A percentile compares a stretch with the other conserved stretches of the same genome.
Evolutionary conservation across 2,888 invertebrate species (phyloP).

Genomic region (Tachystola acroxantha): DNA sequence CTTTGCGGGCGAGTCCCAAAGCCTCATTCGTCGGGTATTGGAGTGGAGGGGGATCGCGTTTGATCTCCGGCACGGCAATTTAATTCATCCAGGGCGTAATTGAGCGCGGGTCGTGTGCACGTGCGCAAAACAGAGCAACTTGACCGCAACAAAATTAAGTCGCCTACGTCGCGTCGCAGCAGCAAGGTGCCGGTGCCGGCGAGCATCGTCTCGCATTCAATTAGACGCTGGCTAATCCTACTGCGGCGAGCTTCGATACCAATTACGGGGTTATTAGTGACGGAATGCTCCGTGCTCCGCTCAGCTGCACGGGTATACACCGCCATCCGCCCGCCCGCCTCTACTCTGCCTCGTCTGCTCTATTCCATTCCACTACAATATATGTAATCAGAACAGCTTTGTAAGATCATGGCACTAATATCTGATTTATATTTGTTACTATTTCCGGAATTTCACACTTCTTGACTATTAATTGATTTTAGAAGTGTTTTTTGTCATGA

Average conservation of each 20-base stretch:
- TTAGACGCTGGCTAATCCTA: slow-evolving; percentile 75
- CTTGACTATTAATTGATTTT: too few species aligned
- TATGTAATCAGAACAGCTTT: too few species aligned
- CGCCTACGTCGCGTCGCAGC: slow-evolving; percentile 37
- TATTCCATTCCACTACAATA: too few species aligned
- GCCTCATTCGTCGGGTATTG: slow-evolving; percentile 42
- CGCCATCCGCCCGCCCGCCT: not conserved
- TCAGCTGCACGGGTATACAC: slow-evolving; percentile 3
- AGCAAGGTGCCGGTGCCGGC: slow-evolving; percentile 35
- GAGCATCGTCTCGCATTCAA: slow-evolving; percentile 72
- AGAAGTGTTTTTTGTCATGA: too few species aligned
- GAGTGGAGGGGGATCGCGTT: slow-evolving; percentile 40
- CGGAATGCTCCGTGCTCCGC: slow-evolving; percentile 42
- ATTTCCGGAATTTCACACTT: too few species aligned
- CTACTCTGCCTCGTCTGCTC: not conserved
- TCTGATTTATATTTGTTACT: too few species aligned
- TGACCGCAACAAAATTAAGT: slow-evolving; percentile 69
- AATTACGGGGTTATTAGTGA: slow-evolving; percentile 77
- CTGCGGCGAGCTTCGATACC: slow-evolving; percentile 76
- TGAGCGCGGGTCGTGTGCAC: slow-evolving; percentile 47
- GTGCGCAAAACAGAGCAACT: slow-evolving; percentile 62
- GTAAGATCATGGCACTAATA: too few species aligned
- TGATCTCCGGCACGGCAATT: slow-evolving; percentile 65
- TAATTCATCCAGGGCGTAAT: slow-evolving; percentile 66
- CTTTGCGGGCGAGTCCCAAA: slow-evolving; percentile 54